These are phyloP conservation scores for Chanos chanos DNA, from an alignment of 2,797 vertebrate genomes.

Conservation along the genomic window DNA sequence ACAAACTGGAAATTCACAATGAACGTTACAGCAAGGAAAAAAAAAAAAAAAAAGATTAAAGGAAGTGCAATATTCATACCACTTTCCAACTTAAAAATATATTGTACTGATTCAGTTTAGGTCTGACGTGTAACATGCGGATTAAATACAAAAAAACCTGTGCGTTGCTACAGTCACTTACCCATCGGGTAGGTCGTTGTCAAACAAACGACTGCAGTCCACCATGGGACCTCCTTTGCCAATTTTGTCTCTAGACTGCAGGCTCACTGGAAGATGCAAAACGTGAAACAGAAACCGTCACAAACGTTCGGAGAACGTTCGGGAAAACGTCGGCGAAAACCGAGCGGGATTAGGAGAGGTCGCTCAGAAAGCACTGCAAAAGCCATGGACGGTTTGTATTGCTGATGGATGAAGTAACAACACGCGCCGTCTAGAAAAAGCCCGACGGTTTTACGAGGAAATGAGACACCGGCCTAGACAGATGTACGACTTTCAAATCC, in stretches of 20 bases:
- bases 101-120: too few species aligned
- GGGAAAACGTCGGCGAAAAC: background rate
- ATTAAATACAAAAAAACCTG: too few species aligned
- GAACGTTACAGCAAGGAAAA: too few species aligned
- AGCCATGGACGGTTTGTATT: background rate
- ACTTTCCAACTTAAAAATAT: too few species aligned
- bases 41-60: too few species aligned
- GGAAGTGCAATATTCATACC: too few species aligned
- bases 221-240: constrained; percentile 91
- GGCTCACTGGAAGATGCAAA: constrained; percentile 76
- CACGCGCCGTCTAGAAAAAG: background rate
- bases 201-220: constrained; percentile 93
- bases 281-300: background rate
- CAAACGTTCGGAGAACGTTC: background rate
- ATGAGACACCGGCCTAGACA: background rate
- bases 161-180: too few species aligned
- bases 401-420: background rate
- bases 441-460: background rate
- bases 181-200: constrained; percentile 95
- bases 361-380: background rate
- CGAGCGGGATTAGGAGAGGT: background rate
- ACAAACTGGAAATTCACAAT: too few species aligned
- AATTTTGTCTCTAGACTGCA: constrained; percentile 93
- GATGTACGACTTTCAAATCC: background rate
- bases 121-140: too few species aligned